Base-by-base conservation (phyloP, 2,888 invertebrate genomes). In the Nomada fucata region DNA sequence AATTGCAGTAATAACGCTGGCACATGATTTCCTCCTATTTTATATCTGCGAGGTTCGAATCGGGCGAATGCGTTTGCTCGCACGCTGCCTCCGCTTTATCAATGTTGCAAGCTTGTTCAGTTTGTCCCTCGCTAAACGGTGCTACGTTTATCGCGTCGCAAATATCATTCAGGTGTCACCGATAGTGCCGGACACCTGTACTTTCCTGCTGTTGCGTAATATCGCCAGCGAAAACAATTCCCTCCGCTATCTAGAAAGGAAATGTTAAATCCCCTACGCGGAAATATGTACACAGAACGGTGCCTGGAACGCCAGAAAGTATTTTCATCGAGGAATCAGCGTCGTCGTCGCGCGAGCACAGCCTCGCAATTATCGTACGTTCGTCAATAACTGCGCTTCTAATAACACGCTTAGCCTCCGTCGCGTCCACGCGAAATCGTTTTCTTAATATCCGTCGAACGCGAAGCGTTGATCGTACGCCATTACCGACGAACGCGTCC, bases 351-450 rank as follows among this genome's bases (percentile, higher is more conserved):
- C 20, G 71, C 42, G 61, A 57, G 57, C 72, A 55, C 47, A 44
- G 42, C 20, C 50, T 5, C 42, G 26, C 52, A 63, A 80, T 80
- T 81, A 80, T 50, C 15, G 29, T 57, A 36, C 72, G 67, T 68
- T 73, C n/a, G 55, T 55, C 79, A 60, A 65, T 79, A 79, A 79
- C 79, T 79, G 23, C 23, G 61, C 80, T 42, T 79, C 80, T 79
- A 79, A 80, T 80, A 63, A 68, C 44, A 81, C 52, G 13, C 18
- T 47, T 18, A 1, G 23, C 13, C n/a, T 7, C 57, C 11, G 0
- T 26, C 26, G 29, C 36, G 11, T 7, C 23, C 68, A 47, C n/a
- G 52, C 79, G 52, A 57, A 65, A 70, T 76, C 79, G 20, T n/a
- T n/a, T n/a, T 57, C 67, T 81, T 68, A 72, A 81, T 80, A 72